A percentile compares a stretch with the other conserved stretches of the same genome.
These are phyloP conservation scores for Pseudeuparius sepicola DNA, from an alignment of 2,888 invertebrate genomes.

Conservation along the genomic window DNA sequence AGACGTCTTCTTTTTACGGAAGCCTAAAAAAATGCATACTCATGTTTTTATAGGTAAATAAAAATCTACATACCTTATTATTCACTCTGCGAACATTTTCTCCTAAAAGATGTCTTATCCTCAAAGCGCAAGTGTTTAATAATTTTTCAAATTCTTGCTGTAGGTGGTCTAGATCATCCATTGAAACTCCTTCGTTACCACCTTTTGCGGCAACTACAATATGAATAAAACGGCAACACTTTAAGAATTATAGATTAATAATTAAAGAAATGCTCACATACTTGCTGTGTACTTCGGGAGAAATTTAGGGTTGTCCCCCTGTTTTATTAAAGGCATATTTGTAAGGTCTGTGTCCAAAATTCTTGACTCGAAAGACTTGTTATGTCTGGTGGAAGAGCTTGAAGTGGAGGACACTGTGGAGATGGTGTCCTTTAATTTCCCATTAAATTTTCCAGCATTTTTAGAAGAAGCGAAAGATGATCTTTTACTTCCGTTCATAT, in stretches of 20 bases:
- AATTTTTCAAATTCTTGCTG: conserved; percentile 82
- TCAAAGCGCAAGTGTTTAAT: conserved; percentile 70
- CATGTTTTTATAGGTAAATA: conserved; percentile 1
- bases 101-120: conserved; percentile 66
- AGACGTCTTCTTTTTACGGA: conserved; percentile 35
- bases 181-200: conserved; percentile 66
- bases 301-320: conserved; percentile 55
- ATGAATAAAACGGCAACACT: conserved; percentile 6
- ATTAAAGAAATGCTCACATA: conserved; percentile 23
- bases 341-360: conserved; percentile 21
- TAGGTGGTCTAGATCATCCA: conserved; percentile 81
- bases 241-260: neutral
- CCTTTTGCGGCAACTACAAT: conserved; percentile 50
- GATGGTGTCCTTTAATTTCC: conserved; percentile 27
- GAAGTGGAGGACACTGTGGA: too few species aligned
- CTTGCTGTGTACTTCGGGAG: conserved; percentile 56
- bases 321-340: conserved; percentile 54
- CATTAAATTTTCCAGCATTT: conserved; percentile 22
- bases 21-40: conserved; percentile 22
- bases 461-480: conserved; percentile 18
- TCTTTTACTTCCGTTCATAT: conserved; percentile 20
- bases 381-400: too few species aligned
- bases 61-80: neutral
- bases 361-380: too few species aligned
- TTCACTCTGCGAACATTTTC: conserved; percentile 39